Base-by-base conservation (phyloP, 2,888 invertebrate genomes). In the Andrena marginata region DNA sequence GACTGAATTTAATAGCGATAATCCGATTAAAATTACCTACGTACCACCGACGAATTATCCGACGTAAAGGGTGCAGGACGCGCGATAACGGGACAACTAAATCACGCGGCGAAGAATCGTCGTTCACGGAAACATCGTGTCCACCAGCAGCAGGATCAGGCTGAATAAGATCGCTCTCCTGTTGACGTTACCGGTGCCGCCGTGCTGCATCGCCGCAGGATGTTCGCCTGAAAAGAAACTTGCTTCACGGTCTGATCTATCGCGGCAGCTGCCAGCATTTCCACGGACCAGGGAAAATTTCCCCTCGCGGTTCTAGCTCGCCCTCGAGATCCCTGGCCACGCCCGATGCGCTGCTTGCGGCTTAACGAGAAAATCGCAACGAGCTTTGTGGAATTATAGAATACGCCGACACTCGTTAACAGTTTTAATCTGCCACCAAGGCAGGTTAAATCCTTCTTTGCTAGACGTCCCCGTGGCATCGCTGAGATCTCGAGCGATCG, bases 181-280 rank as follows among this genome's bases (percentile, higher is more conserved):
- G 80, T 90, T 90, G 63, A 86, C 86, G 82, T 87, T 86, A 20
- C 88, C 90, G 63, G 90, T 90, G 16, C 89, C 90, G 10, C 92
- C 92, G 77, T 92, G 92, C 74, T 93, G 93, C 92, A 93, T 93
- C 71, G 93, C 93, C 56, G 93, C 93, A 13, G 92, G 93, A 89
- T 92, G 92, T 79, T 93, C 93, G 62, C 92, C 93, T 93, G 87
- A 65, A 90, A 91, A 75, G 64, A 70, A 59, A 84, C 54, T 59
- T 20, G n/a, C 29, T 26, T 73, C 62, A 56, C 23, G 35, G 7
- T 59, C 54, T 20, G 23, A 56, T 64, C 31, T 20, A 26, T 56
- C 75, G 35, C 23, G 13, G 8, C 10, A 33, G 33, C 33, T 33
- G 33, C 33, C 33, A 33, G 33, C 33, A 8, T 33, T 8, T 33